phyloP scores from a whole-genome alignment of 2,888 invertebrate genomes.

The Drosophila peninsularis region DNA sequence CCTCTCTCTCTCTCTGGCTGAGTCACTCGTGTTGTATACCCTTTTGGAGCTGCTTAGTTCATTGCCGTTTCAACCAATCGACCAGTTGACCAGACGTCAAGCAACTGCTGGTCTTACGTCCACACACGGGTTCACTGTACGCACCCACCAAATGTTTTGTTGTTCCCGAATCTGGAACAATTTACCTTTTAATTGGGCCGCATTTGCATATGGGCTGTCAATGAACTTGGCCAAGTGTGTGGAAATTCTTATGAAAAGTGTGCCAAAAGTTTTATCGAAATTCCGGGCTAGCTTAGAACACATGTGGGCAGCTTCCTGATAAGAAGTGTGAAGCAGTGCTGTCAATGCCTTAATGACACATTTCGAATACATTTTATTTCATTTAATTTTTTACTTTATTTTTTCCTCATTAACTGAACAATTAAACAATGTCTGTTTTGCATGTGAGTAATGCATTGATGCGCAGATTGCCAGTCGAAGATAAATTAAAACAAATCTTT shows the following conservation, averaged over 20 bases:
- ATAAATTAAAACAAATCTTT: constrained; percentile 68
- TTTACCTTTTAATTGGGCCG: constrained; percentile 66
- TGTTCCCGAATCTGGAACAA: constrained; percentile 66
- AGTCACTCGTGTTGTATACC: constrained; percentile 45
- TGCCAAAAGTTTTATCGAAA: not conserved
- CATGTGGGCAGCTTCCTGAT: constrained; percentile 51
- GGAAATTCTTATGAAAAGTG: not conserved
- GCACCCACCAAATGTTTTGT: constrained; percentile 10
- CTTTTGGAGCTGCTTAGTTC: constrained; percentile 46
- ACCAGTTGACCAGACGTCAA: constrained; percentile 13
- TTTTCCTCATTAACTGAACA: constrained; percentile 26
- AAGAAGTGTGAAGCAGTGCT: constrained; percentile 45
- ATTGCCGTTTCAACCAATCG: constrained; percentile 72
- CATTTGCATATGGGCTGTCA: constrained; percentile 43
- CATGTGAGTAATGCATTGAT: constrained; percentile 39
- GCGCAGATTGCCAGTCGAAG: constrained; percentile 55
- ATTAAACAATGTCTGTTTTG: constrained; percentile 68
- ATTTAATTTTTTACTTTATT: not conserved
- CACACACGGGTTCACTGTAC: constrained; percentile 61
- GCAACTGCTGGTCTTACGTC: constrained; percentile 52
- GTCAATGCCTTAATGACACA: constrained; percentile 65
- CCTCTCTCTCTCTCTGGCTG: constrained; percentile 16
- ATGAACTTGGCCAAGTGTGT: constrained; percentile 48
- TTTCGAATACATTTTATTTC: constrained; percentile 48
- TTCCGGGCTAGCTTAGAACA: constrained; percentile 11